Conservation (phyloP, 1,140 invertebrate genomes). For the Olivierus martensii region DNA sequence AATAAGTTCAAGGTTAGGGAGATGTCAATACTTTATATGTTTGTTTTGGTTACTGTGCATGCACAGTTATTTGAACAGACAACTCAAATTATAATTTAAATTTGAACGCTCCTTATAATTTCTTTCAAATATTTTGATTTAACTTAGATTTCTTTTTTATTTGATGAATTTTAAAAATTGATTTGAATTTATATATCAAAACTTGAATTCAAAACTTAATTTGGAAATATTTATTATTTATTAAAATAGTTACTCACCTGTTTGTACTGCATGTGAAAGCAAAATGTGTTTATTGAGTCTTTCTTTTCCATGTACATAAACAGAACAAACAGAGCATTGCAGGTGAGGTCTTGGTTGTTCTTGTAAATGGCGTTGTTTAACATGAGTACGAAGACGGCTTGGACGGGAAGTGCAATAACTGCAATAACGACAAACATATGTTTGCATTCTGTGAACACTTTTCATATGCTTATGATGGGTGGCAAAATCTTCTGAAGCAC, state of each 20-base stretch:
- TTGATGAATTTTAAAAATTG: too few species aligned
- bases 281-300: slow-evolving; percentile 23
- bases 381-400: slow-evolving; percentile 21
- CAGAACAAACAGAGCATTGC: slow-evolving; percentile 24
- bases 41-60: too few species aligned
- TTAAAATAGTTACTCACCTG: slow-evolving; percentile 12
- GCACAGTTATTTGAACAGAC: too few species aligned
- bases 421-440: slow-evolving; percentile 22
- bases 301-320: slow-evolving; percentile 23
- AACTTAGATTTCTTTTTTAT: too few species aligned
- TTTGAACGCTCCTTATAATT: too few species aligned
- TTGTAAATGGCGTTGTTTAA: slow-evolving; percentile 23
- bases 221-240: too few species aligned
- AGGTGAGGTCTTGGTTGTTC: slow-evolving; percentile 21
- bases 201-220: too few species aligned
- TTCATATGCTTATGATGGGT: slow-evolving; percentile 24
- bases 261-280: slow-evolving; percentile 24
- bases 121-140: too few species aligned
- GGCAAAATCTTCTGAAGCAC: slow-evolving; percentile 18
- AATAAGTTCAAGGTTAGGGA: too few species aligned
- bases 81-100: too few species aligned
- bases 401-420: slow-evolving; percentile 21
- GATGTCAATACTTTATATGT: too few species aligned
- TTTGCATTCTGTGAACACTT: slow-evolving; percentile 21
- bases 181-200: too few species aligned